Evolutionary conservation across 2,888 invertebrate species (phyloP), one percentile per base, ranked within the genome.

Genomic region (Argyresthia goedartella): DNA sequence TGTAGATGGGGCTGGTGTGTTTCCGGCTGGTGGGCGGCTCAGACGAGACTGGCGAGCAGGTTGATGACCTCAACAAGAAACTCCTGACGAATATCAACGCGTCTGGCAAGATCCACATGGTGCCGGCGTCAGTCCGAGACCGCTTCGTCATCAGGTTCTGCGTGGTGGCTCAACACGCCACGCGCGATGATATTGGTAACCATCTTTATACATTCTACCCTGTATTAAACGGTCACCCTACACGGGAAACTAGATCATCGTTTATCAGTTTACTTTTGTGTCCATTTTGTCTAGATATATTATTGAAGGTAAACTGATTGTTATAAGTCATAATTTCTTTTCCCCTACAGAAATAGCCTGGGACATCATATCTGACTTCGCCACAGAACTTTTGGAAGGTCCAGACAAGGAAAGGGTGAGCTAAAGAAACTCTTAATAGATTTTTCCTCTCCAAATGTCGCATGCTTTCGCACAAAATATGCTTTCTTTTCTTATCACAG

Each of bases 101-200:
- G 55, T 97, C 97, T 4, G 98, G 97, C 11, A 95, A 94, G 74
- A 85, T 99, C 56, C 98, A 99, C 76, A 98, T 99, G 98, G 98
- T 98, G 10, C 98, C 98, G 0, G 95, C 98, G 0, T 92, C 91
- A 46, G 93, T 97, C 15, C 93, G 95, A 66, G 96, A 97, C 49
- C 92, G 92, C 64, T 98, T 94, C 71, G 95, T 97, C 50, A 97
- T 98, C 63, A 88, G 98, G 53, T 99, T 99, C 84, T 98, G 97
- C 69, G 95, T 97, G 0, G 95, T 96, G 45, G 92, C 97, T 2
- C 96, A 97, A 73, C 92, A 96, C 72, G 95, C 98, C 8, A 92
- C 91, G 0, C 92, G 95, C 48, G 92, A 91, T 53, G 95, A 95
- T 69, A 92, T 95, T 56, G 92, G 93, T 93, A 74, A 49, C 25